These are phyloP conservation scores for Acanthurus tractus DNA, from an alignment of 2,797 vertebrate species.

Conservation along the genomic window DNA sequence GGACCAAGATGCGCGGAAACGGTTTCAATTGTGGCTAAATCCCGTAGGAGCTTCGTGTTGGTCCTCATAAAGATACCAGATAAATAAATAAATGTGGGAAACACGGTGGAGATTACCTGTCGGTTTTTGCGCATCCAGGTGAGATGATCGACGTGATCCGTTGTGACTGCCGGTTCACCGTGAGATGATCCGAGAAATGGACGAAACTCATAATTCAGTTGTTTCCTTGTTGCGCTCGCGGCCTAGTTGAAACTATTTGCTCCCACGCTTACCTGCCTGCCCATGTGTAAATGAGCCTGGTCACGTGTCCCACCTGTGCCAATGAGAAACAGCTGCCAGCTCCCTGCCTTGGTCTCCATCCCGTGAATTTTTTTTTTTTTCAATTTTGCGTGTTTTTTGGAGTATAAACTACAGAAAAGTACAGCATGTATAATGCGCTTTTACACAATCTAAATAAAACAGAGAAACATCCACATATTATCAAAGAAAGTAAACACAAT, in stretches of 20 bases:
- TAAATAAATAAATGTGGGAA: not conserved
- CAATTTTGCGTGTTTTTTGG: too few relatives aligned
- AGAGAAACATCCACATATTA: too few relatives aligned
- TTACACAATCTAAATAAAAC: too few relatives aligned
- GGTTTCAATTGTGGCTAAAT: not conserved
- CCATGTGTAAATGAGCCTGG: constrained; percentile 40
- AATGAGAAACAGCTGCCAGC: constrained; percentile 41
- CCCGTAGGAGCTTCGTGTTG: too few relatives aligned
- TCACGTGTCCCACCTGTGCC: constrained; percentile 59
- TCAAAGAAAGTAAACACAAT: too few relatives aligned
- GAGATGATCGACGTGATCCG: not conserved
- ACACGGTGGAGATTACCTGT: constrained; percentile 31
- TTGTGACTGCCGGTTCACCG: constrained; percentile 1
- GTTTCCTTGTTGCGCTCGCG: not conserved
- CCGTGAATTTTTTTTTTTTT: too few relatives aligned
- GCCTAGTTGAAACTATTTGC: constrained; percentile 1
- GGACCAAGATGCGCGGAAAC: fast-evolving
- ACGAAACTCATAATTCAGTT: constrained; percentile 2
- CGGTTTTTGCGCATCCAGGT: constrained; percentile 1
- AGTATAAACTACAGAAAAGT: too few relatives aligned
- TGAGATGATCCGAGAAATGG: not conserved
- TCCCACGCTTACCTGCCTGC: constrained; percentile 50
- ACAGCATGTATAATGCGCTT: too few relatives aligned
- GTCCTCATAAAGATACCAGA: too few relatives aligned
- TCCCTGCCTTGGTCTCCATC: too few relatives aligned